Conservation (phyloP, 2,113 vertebrate species). For the Odobenus rosmarus region DNA sequence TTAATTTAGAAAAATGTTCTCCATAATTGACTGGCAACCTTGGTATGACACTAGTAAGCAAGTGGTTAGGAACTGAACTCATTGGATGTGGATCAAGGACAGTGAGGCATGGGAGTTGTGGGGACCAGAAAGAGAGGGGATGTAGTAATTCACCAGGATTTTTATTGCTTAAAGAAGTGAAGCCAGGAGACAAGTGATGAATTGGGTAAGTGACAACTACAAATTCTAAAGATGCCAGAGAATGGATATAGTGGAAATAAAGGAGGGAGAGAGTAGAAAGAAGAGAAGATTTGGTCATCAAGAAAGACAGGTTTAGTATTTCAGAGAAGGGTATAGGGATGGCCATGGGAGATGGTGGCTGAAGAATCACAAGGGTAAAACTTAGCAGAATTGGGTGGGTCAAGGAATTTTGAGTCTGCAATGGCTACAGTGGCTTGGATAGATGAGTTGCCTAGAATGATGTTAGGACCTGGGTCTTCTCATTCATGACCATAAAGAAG, state of each 20-base stretch:
- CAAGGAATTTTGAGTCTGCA: background rate
- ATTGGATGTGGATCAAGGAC: background rate
- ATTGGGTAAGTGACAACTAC: background rate
- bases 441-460: background rate
- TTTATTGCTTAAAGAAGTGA: background rate
- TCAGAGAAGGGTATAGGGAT: background rate
- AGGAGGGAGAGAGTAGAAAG: background rate
- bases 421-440: background rate
- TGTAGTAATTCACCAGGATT: background rate
- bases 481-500: background rate
- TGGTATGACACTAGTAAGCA: background rate
- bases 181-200: background rate
- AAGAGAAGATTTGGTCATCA: background rate
- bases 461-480: background rate
- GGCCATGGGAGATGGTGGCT: background rate
- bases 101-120: background rate
- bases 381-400: background rate
- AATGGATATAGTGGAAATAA: background rate
- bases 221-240: background rate
- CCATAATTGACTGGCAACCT: background rate
- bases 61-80: background rate
- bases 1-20: background rate
- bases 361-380: background rate
- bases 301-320: background rate
- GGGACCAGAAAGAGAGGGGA: background rate